These are phyloP conservation scores for Tolmerus cingulatus DNA, from an alignment of 2,888 invertebrate genomes.

Conservation along the genomic window DNA sequence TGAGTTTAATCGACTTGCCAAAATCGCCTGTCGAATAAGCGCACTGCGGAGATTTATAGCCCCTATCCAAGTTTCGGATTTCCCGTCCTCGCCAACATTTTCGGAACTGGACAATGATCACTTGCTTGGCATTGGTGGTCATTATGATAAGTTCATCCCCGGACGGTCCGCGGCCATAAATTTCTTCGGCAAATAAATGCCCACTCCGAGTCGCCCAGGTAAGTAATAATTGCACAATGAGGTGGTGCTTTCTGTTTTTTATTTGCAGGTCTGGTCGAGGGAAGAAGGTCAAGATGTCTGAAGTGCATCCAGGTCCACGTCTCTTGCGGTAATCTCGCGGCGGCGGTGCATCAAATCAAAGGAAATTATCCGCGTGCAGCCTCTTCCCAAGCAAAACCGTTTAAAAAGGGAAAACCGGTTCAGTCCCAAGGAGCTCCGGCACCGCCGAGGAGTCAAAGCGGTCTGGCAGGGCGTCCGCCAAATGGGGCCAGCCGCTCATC, in stretches of 20 bases:
- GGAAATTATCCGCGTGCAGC: conserved; percentile 14
- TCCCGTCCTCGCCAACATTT: neutral
- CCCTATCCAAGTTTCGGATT: neutral
- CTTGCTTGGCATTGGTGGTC: neutral
- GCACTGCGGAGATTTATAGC: neutral
- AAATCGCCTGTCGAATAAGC: neutral
- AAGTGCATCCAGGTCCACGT: conserved; percentile 30
- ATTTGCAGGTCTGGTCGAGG: neutral
- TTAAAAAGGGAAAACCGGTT: conserved; percentile 38
- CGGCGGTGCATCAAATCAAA: conserved; percentile 26
- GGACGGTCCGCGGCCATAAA: neutral
- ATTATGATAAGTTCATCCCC: conserved; percentile 12
- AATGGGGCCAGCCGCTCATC: conserved; percentile 18
- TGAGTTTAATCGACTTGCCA: neutral
- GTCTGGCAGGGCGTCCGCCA: neutral
- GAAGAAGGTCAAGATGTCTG: conserved; percentile 37
- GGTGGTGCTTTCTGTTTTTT: neutral
- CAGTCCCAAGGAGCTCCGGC: neutral
- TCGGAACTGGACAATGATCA: neutral
- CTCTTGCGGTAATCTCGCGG: conserved; percentile 21
- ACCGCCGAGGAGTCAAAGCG: neutral
- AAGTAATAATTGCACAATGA: conserved; percentile 19
- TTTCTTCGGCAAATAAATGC: neutral
- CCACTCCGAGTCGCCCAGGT: neutral
- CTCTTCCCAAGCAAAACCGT: conserved; percentile 9